A percentile compares a stretch with the other conserved stretches of the same genome.
Conservation (phyloP, 2,797 vertebrate genomes). For the Agapornis canus region DNA sequence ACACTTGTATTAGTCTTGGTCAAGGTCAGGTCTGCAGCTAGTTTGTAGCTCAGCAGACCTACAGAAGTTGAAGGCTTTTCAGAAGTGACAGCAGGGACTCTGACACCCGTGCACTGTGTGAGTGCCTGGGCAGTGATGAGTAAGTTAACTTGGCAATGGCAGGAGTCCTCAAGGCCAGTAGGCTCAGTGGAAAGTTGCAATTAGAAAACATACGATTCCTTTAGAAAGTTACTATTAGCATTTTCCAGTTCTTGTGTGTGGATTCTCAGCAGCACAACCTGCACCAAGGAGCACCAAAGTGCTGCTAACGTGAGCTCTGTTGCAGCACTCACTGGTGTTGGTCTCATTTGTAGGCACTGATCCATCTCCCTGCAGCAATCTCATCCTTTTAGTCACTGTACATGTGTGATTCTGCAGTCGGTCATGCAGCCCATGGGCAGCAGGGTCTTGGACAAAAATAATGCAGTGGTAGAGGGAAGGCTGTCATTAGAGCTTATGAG, state of each 20-base stretch:
- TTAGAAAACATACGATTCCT: not conserved
- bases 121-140: not conserved
- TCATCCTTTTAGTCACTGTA: not conserved
- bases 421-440: too few relatives aligned
- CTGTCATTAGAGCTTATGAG: not conserved
- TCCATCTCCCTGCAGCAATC: not conserved
- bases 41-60: not conserved
- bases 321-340: not conserved
- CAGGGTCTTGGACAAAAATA: not conserved
- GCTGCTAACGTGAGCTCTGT: not conserved
- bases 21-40: not conserved
- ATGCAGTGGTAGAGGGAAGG: not conserved
- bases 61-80: not conserved
- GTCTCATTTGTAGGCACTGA: rapidly evolving
- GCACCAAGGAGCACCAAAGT: not conserved
- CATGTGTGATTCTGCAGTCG: rapidly evolving
- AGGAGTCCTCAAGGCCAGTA: not conserved
- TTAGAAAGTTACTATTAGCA: not conserved
- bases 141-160: not conserved
- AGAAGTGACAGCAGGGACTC: not conserved
- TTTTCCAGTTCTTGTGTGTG: not conserved
- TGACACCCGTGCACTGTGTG: rapidly evolving
- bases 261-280: not conserved
- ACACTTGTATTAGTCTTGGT: rapidly evolving
- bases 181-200: not conserved